Evolutionary conservation across 2,797 vertebrate species (phyloP).

Genomic region (Sebastiscus albofasciatus): DNA sequence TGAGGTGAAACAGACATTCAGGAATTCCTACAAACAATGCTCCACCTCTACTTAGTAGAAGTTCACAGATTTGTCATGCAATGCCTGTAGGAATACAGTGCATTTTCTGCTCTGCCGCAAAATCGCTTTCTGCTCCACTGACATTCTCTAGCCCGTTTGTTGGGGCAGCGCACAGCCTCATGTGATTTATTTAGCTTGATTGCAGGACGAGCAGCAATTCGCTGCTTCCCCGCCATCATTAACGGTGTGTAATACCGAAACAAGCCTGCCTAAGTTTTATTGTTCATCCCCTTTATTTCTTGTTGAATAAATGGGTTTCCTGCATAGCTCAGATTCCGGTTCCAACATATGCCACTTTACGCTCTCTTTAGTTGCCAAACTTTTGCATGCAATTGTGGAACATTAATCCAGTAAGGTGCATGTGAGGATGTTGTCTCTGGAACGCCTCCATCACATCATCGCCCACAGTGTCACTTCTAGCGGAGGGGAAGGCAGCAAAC

Average conservation of each 20-base stretch:
- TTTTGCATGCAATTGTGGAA: constrained; percentile 62
- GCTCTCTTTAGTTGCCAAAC: constrained; percentile 67
- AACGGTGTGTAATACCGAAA: constrained; percentile 45
- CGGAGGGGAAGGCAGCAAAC: constrained; percentile 60
- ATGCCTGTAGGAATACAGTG: constrained; percentile 80
- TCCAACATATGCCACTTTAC: constrained; percentile 44
- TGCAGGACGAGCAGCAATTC: constrained; percentile 59
- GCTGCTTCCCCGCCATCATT: constrained; percentile 41
- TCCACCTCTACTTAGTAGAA: constrained; percentile 63
- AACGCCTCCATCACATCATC: constrained; percentile 70
- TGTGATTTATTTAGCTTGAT: constrained; percentile 75
- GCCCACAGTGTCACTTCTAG: constrained; percentile 74
- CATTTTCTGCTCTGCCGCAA: constrained; percentile 75
- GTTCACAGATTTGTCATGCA: constrained; percentile 77
- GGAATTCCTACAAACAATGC: constrained; percentile 72
- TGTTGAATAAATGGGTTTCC: constrained; percentile 5
- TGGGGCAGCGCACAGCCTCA: constrained; percentile 53
- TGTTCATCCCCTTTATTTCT: constrained; percentile 31
- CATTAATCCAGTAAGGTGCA: constrained; percentile 61
- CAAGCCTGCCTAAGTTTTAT: constrained; percentile 17
- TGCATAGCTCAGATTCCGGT: not conserved
- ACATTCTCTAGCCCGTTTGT: constrained; percentile 57
- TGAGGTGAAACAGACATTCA: constrained; percentile 61
- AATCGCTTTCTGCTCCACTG: constrained; percentile 73
- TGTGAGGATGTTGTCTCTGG: constrained; percentile 59